These are phyloP conservation scores for Burhinus bistriatus DNA, from an alignment of 2,113 vertebrate genomes.

Conservation along the genomic window DNA sequence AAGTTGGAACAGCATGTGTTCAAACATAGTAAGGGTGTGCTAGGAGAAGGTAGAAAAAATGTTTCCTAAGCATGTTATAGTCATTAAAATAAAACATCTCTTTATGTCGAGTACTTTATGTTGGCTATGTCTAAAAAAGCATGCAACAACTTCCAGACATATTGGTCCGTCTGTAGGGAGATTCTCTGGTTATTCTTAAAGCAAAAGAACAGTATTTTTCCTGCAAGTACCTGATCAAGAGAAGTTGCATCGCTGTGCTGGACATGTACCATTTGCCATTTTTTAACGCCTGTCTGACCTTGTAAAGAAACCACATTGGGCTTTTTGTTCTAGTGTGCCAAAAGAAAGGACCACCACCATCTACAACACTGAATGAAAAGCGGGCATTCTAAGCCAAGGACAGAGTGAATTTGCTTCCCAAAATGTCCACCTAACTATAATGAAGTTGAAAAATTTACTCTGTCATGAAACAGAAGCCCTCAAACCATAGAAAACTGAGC, in stretches of 20 bases:
- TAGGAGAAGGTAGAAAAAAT: conserved; percentile 37
- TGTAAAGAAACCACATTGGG: not conserved
- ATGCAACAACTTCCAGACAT: conserved; percentile 37
- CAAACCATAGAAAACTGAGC: not conserved
- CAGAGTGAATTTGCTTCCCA: not conserved
- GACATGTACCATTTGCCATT: not conserved
- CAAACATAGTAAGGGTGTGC: conserved; percentile 54
- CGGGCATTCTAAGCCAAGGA: not conserved
- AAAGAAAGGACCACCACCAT: not conserved
- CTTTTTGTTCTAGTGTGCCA: not conserved
- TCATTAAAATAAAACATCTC: conserved; percentile 63
- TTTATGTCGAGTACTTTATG: conserved; percentile 40
- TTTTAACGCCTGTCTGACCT: not conserved
- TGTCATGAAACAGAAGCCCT: not conserved
- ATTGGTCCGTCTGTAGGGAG: conserved; percentile 4
- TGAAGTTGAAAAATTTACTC: not conserved
- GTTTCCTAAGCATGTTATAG: conserved; percentile 55
- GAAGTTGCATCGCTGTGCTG: not conserved
- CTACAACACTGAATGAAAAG: not conserved
- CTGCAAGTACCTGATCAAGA: not conserved
- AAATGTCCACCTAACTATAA: not conserved
- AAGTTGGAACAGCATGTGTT: conserved; percentile 26
- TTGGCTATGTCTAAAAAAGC: conserved; percentile 38
- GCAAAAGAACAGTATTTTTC: conserved; percentile 22
- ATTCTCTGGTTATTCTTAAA: conserved; percentile 46